Base-by-base conservation (phyloP, 2,797 vertebrate genomes). In the Megaceryle alcyon region DNA sequence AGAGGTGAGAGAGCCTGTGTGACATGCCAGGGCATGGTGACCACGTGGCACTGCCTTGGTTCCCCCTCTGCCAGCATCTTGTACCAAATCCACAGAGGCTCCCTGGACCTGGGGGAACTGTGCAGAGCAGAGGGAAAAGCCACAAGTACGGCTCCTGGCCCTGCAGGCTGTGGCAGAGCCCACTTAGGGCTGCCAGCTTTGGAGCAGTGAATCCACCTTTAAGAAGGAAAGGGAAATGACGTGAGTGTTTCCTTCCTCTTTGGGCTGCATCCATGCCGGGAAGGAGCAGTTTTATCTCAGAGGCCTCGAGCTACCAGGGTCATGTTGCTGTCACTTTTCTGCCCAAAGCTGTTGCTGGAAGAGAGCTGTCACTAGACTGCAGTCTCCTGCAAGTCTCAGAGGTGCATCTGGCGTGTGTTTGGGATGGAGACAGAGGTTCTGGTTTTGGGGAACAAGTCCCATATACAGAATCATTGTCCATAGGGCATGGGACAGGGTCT, bases 231-330 rank as follows among this genome's bases (percentile, higher is more conserved):
- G 53, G 71, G 91, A 93, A 94, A 78, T 92, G 41, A 86, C 9
- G 5, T 51, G 60, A 43, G 7, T 63, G 16, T 82, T 92, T 94
- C 88, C 88, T 97, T 96, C 88, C 90, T 77, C 59, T 86, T 79
- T 1, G 2, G 35, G 48, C 64, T 35, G 14, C 3, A 2, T 94
- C 76, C 53, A 14, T 95, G 71, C 68, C 80, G 64, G 80, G 66
- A 94, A 92, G 51, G 85, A 82, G 15, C 51, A 56, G 28, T 79
- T 87, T 88, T 90, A 90, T 90, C 46, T 53, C 9, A 12, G 31
- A 72, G 73, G 20, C 35, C 22, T 80, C 0, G 1, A 41, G 23
- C 44, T 65, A 17, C 6, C 1, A 60, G 43, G n/a, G 15, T 89
- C 79, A 25, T 14, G 4, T 82, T 2, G 0, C 46, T 84, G 43